Evolutionary conservation across 2,113 vertebrate genomes (phyloP).

Genomic region (Chrysochloris asiatica): DNA sequence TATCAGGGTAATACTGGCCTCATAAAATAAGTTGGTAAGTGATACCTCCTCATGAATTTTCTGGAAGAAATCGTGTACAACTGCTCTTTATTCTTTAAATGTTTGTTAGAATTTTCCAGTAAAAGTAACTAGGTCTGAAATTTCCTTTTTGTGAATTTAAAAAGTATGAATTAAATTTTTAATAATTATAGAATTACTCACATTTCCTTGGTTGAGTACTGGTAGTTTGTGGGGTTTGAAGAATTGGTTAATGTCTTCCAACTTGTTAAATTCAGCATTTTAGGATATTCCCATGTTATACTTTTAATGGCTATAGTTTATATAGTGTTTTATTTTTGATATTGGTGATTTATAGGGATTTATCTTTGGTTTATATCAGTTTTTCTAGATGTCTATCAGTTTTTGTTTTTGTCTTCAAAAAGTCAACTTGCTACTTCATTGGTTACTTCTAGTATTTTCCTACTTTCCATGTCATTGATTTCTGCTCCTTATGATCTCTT

Average conservation of each 20-base stretch:
- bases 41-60: background rate
- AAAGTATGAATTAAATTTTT: too few relatives aligned
- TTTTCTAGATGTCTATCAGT: background rate
- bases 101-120: background rate
- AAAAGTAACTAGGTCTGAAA: background rate
- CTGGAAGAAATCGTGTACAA: background rate
- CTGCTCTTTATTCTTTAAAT: background rate
- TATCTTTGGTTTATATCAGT: background rate
- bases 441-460: background rate
- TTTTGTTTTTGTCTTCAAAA: background rate
- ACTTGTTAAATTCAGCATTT: too few relatives aligned
- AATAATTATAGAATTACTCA: too few relatives aligned
- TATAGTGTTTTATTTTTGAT: too few relatives aligned
- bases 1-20: background rate
- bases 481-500: background rate
- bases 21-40: slow-evolving; percentile 8
- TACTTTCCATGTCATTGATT: background rate
- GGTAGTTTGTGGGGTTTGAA: too few relatives aligned
- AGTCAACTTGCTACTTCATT: background rate
- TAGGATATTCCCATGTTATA: too few relatives aligned
- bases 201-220: too few relatives aligned
- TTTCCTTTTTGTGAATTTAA: too few relatives aligned
- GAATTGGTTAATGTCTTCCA: too few relatives aligned
- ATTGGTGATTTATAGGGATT: background rate
- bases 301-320: too few relatives aligned